Evolutionary conservation across 2,797 vertebrate species (phyloP), one percentile per base, ranked within the genome.

Genomic region (Podarcis siculus): DNA sequence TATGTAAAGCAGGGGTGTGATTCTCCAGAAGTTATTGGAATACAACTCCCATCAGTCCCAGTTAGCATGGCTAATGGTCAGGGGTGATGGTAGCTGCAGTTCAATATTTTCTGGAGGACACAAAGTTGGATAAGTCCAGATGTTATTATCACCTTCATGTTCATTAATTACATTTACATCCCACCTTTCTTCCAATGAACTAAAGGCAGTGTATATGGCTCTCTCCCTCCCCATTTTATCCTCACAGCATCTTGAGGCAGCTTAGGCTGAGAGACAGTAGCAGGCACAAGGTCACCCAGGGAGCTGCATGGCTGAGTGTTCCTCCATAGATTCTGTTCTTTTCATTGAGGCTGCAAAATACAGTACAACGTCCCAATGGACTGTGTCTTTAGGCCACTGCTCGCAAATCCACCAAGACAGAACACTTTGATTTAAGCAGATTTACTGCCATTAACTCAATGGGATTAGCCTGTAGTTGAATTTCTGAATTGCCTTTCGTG

Each of bases 361-460:
- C 64, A 82, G 42, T 30, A 82, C 19, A 80, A 64, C 79, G 25
- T 80, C n/a, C 73, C 25, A 77, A 55, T 55, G 49, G 3, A 77
- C 27, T 25, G 75, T 86, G 25, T 75, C 76, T 86, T 69, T 55
- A 35, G 21, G 30, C 64, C n/a, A 25, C 42, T 71, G 19, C 30
- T 86, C 12, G 32, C n/a, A 86, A 79, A 55, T 32, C 72, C 72
- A 64, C 21, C 55, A 84, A 37, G 80, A 82, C 69, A 84, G 45
- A 75, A 58, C 5, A 37, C 32, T 79, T 78, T 32, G 77, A 67
- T 71, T 55, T 79, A 79, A 77, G 77, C 64, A 55, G 76, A 86
- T 86, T 79, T 71, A 79, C 8, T 79, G 23, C 58, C 35, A 42
- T 64, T 86, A 79, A 86, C 78, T 79, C 76, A 79, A 37, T 86